Evolutionary conservation across 2,797 vertebrate species (phyloP).

Genomic region (Stomatorhinus walkeri): DNA sequence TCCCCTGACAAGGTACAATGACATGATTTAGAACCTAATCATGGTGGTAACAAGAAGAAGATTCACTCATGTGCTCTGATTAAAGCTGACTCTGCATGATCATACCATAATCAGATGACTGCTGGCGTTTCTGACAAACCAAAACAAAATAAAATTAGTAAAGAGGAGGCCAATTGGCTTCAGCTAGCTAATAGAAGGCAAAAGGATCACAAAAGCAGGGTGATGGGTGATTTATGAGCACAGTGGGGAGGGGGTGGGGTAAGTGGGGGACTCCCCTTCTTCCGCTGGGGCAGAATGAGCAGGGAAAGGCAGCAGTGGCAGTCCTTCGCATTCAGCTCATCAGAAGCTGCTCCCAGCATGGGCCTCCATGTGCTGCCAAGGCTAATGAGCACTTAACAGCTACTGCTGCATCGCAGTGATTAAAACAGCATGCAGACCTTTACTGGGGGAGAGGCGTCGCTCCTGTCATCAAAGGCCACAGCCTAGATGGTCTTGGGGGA

Average conservation of each 20-base stretch:
- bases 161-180: neutral
- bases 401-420: neutral
- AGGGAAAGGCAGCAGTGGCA: neutral
- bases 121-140: neutral
- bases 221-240: neutral
- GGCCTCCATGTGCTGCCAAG: neutral
- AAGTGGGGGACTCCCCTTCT: neutral
- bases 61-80: neutral
- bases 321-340: neutral
- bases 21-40: neutral
- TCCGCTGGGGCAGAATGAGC: neutral
- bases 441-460: neutral
- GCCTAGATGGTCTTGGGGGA: slow-evolving; percentile 2
- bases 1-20: neutral
- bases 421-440: slow-evolving; percentile 3
- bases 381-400: slow-evolving; percentile 5
- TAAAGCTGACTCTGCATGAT: neutral
- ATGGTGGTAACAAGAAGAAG: neutral
- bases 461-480: slow-evolving; percentile 1
- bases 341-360: neutral
- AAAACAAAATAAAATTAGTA: neutral
- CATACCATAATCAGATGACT: neutral
- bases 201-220: neutral
- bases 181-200: neutral
- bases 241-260: neutral